Conservation (phyloP, 2,888 invertebrate species). For the Athetis lepigone region DNA sequence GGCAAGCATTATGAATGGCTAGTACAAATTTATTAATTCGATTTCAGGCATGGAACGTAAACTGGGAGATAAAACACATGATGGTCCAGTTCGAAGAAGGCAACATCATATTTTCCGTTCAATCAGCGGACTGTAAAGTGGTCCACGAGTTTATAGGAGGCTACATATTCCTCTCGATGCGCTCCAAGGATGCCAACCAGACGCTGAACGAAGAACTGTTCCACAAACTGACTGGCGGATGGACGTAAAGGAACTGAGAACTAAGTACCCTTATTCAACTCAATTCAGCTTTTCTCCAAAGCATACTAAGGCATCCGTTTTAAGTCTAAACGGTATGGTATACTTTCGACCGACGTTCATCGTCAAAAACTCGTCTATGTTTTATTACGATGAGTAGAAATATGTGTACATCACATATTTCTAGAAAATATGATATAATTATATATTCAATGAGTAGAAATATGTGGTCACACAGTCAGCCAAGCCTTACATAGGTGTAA, state of each 20-base stretch:
- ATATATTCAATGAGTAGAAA: too few species aligned
- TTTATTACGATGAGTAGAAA: too few species aligned
- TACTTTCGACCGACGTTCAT: too few species aligned
- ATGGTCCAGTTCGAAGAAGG: constrained; percentile 99
- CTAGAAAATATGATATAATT: too few species aligned
- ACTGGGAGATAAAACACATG: constrained; percentile 99
- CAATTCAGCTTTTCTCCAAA: too few species aligned
- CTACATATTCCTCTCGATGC: constrained; percentile 99
- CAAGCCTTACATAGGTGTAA: too few species aligned
- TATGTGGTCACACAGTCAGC: too few species aligned
- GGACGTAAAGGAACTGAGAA: constrained; percentile 95
- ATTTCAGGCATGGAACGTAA: constrained; percentile 98
- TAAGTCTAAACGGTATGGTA: too few species aligned
- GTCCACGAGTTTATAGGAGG: constrained; percentile 99
- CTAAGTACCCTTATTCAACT: too few species aligned
- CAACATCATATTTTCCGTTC: constrained; percentile 97
- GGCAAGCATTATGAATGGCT: not conserved
- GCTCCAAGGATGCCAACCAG: constrained; percentile 99
- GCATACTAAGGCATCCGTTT: too few species aligned
- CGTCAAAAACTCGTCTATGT: too few species aligned
- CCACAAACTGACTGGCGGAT: constrained; percentile 99
- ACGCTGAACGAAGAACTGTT: constrained; percentile 98
- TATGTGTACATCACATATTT: too few species aligned
- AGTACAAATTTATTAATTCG: not conserved
- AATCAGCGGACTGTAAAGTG: constrained; percentile 99